phyloP scores from a whole-genome alignment of 2,113 vertebrate genomes.

The Colistium nudipinnis region DNA sequence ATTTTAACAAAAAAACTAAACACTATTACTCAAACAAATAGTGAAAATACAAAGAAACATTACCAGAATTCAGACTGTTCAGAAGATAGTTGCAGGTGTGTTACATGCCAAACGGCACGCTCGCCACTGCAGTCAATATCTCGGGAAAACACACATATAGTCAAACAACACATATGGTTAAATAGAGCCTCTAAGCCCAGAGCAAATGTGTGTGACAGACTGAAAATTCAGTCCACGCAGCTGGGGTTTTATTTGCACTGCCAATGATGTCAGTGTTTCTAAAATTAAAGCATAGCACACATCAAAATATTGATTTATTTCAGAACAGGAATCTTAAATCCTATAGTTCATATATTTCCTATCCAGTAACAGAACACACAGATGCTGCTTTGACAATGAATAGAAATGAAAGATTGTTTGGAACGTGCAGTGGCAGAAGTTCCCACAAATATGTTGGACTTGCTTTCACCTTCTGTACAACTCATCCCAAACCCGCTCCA shows the following conservation, averaged over 20 bases:
- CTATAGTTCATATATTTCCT: neutral
- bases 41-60: neutral
- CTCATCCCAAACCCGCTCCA: too few relatives aligned
- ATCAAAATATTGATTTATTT: neutral
- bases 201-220: neutral
- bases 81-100: neutral
- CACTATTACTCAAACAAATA: neutral
- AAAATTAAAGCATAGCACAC: neutral
- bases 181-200: neutral
- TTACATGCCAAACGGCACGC: slow-evolving; percentile 14
- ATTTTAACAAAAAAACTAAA: too few relatives aligned
- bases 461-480: too few relatives aligned
- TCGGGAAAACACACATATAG: slow-evolving; percentile 13
- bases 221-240: neutral
- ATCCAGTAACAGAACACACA: neutral
- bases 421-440: too few relatives aligned
- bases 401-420: too few relatives aligned
- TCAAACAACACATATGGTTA: neutral
- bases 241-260: neutral
- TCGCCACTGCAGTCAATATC: slow-evolving; percentile 21
- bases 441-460: too few relatives aligned
- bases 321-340: neutral
- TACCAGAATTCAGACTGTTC: neutral
- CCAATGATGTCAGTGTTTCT: neutral
- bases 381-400: too few relatives aligned